Conservation (phyloP, 2,797 vertebrate species). For the Crocodylus rhombifer region DNA sequence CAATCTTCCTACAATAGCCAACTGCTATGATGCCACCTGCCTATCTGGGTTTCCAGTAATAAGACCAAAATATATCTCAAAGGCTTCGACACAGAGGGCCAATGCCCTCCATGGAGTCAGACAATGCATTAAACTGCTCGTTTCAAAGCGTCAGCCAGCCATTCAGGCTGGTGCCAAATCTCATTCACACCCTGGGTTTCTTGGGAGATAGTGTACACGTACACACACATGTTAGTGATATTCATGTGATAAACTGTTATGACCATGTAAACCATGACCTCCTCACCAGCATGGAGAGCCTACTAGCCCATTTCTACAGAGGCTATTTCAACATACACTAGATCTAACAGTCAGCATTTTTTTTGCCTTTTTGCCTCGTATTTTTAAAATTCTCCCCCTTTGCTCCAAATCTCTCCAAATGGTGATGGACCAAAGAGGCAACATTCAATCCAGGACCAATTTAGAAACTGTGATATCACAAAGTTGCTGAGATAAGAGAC, state of each 20-base stretch:
- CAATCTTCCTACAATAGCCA: neutral
- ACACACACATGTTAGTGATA: rapidly evolving
- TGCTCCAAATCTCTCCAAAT: neutral
- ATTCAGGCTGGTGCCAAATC: neutral
- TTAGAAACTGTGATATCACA: neutral
- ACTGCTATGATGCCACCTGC: neutral
- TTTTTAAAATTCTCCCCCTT: neutral
- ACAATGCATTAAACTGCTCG: neutral
- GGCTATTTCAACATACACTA: neutral
- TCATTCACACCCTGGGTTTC: neutral
- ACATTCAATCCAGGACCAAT: neutral
- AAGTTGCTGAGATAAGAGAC: neutral
- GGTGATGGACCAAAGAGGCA: rapidly evolving
- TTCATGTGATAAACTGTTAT: rapidly evolving
- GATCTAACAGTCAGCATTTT: neutral
- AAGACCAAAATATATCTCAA: neutral
- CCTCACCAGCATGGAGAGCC: neutral
- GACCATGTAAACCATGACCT: rapidly evolving
- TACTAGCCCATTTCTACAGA: neutral
- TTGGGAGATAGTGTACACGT: rapidly evolving
- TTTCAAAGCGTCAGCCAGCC: neutral
- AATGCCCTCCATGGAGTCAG: neutral
- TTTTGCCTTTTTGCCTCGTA: neutral
- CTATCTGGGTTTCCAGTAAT: neutral
- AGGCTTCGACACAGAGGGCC: neutral